Conservation (phyloP, 2,888 invertebrate genomes). For the Heliconius charithonia region DNA sequence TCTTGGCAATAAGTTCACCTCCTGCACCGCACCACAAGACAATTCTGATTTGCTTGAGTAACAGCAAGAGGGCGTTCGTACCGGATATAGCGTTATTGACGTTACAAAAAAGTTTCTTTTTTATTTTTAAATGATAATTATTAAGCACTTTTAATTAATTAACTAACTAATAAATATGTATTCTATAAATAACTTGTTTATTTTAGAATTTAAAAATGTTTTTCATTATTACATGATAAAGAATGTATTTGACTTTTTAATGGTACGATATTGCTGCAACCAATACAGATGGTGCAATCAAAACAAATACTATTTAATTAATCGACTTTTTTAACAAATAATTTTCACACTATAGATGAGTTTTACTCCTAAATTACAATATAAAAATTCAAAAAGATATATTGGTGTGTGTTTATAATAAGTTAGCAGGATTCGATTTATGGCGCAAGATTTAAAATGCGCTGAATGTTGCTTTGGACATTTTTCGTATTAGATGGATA, state of each 20-base stretch:
- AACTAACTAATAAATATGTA: not conserved
- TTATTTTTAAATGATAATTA: not conserved
- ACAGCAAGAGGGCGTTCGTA: conserved; percentile 66
- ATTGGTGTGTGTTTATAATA: not conserved
- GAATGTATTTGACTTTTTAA: conserved; percentile 9
- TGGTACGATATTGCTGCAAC: conserved; percentile 7
- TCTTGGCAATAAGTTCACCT: conserved; percentile 66
- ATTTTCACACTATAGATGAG: not conserved
- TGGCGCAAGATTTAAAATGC: conserved; percentile 20
- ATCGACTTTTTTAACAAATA: not conserved
- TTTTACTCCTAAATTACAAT: not conserved
- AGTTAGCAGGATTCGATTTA: not conserved
- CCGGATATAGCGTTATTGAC: conserved; percentile 71
- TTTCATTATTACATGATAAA: not conserved
- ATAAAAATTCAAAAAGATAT: not conserved
- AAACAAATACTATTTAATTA: conserved; percentile 4
- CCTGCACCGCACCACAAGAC: conserved; percentile 75
- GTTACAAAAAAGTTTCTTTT: conserved; percentile 36
- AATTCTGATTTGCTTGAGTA: conserved; percentile 59
- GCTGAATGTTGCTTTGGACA: not conserved
- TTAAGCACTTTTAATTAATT: not conserved
- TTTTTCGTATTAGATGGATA: not conserved
- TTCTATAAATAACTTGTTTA: not conserved
- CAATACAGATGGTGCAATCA: conserved; percentile 14
- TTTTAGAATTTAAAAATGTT: not conserved